A percentile compares a stretch with the other conserved stretches of the same genome.
These are phyloP conservation scores for Apteryx mantelli DNA, from an alignment of 2,113 vertebrate genomes.

Conservation along the genomic window DNA sequence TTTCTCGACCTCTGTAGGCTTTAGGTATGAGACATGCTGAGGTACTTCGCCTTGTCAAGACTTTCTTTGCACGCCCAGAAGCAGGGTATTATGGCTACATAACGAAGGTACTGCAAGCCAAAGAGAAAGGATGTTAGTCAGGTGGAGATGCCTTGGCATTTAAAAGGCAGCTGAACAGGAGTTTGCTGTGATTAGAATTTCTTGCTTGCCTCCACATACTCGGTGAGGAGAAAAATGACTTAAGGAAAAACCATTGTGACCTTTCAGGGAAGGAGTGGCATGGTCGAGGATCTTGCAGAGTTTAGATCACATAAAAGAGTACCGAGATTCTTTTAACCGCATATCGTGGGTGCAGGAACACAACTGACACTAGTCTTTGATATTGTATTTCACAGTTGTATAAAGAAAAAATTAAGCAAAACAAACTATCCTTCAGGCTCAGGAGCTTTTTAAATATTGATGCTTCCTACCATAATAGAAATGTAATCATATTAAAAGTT, in stretches of 20 bases:
- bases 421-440: neutral
- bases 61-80: neutral
- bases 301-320: neutral
- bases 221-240: neutral
- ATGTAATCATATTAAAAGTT: neutral
- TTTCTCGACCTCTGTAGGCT: neutral
- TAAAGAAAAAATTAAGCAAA: neutral
- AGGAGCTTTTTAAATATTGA: neutral
- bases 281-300: neutral
- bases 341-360: neutral
- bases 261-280: neutral
- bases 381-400: neutral
- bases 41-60: neutral
- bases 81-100: accelerated
- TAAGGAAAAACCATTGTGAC: neutral
- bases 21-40: neutral
- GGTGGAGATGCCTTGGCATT: neutral
- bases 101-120: neutral
- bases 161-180: neutral
- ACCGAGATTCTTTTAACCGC: neutral
- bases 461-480: neutral
- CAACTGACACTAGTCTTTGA: neutral
- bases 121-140: neutral
- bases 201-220: neutral
- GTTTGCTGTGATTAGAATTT: neutral